phyloP scores from a whole-genome alignment of 2,113 vertebrate species.

The Pyrgilauda ruficollis region DNA sequence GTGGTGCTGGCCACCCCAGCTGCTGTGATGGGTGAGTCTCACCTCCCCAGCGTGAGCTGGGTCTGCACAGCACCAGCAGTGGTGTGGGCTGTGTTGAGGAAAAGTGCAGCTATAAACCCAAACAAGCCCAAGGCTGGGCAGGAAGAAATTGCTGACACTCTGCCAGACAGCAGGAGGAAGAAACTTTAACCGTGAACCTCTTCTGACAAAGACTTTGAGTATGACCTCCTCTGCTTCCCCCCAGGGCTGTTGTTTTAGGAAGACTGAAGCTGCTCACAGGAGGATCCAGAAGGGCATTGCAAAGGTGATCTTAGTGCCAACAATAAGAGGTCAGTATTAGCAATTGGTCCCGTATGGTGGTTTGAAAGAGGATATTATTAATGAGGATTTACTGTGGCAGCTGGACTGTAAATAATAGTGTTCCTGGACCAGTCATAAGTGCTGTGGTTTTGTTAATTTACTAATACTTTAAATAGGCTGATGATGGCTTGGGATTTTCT shows the following conservation, averaged over 20 bases:
- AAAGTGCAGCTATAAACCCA: neutral
- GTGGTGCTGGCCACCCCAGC: neutral
- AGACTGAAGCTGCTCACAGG: rapidly evolving
- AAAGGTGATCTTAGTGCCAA: neutral
- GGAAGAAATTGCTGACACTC: neutral
- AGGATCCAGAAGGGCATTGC: neutral
- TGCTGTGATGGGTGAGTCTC: neutral
- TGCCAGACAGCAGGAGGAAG: neutral
- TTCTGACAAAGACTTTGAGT: neutral
- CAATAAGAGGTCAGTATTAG: neutral
- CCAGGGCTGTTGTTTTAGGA: neutral
- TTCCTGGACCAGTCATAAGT: neutral
- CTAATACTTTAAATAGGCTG: neutral
- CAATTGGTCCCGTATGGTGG: neutral
- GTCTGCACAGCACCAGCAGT: rapidly evolving
- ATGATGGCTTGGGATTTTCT: neutral
- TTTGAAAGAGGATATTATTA: neutral
- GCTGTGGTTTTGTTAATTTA: neutral
- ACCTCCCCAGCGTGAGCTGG: rapidly evolving
- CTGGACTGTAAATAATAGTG: neutral
- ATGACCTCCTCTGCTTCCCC: neutral
- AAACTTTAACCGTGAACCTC: neutral
- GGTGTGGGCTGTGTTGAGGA: rapidly evolving
- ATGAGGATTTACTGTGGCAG: neutral
- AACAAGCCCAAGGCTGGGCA: neutral